A percentile compares a stretch with the other conserved stretches of the same genome.
Conservation (phyloP, 2,888 invertebrate genomes). For the Linyphia triangularis region DNA sequence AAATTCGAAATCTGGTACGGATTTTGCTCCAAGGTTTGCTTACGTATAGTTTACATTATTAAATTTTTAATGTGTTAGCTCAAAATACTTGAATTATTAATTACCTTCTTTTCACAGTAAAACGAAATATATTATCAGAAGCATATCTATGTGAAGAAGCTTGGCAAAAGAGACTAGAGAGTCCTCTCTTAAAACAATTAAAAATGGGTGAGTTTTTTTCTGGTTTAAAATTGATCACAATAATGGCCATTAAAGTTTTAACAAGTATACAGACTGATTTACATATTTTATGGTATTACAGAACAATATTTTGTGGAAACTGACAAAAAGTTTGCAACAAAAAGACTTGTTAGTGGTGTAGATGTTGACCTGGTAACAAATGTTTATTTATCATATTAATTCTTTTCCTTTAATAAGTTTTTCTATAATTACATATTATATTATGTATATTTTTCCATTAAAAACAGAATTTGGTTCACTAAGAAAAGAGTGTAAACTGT, state of each 20-base stretch:
- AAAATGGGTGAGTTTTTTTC: conserved; percentile 80
- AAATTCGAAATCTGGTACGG: too few relatives aligned
- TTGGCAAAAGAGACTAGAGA: conserved; percentile 85
- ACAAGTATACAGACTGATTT: background rate
- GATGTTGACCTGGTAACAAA: conserved; percentile 86
- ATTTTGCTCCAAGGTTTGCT: too few relatives aligned
- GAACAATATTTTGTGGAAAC: conserved; percentile 86
- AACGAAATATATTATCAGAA: conserved; percentile 85
- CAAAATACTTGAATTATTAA: background rate
- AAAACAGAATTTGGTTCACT: background rate
- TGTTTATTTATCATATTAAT: background rate
- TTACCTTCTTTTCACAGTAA: conserved; percentile 23
- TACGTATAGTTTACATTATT: too few relatives aligned
- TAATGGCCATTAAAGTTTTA: conserved; percentile 77
- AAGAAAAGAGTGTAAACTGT: too few relatives aligned
- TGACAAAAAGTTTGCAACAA: conserved; percentile 84
- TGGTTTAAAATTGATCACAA: conserved; percentile 2
- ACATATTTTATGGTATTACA: background rate
- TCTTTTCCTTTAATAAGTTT: background rate
- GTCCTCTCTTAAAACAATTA: conserved; percentile 84
- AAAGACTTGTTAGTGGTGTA: conserved; percentile 85
- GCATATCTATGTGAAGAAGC: conserved; percentile 86
- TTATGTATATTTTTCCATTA: background rate
- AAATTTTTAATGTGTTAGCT: background rate
- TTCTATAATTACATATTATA: background rate